Base-by-base conservation (phyloP, 2,797 vertebrate species). In the Picus viridis region DNA sequence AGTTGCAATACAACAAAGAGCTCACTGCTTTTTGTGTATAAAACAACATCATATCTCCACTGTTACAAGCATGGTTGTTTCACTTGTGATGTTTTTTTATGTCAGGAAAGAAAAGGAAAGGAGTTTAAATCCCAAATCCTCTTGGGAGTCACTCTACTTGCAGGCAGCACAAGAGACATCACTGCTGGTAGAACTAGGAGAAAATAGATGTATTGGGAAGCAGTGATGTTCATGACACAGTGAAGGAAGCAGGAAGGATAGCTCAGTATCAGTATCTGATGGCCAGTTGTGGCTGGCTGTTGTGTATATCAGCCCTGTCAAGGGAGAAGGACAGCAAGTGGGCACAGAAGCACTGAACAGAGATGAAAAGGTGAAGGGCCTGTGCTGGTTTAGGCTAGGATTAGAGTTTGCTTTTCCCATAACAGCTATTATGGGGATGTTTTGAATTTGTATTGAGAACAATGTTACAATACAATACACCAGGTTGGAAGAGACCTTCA, bases 141-240 rank as follows among this genome's bases (percentile, higher is more conserved):
- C 13, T 18, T 56, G 30, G 36, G 61, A 65, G 27, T 51, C 36
- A 62, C 23, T 22, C 7, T 2, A 2, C 57, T 16, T 3, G 2
- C 43, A 54, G 53, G 30, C 32, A 59, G 32, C 36, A 62, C 34
- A 61, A 53, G 12, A 69, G 65, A 30, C 10, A 16, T 36, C 18
- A 4, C 34, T 82, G 64, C 39, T 86, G 59, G 20, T 27, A 34
- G 63, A 72, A 73, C 13, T 34, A 69, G 65, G 43, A 91, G 67
- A 16, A 74, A 59, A 1, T 3, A 12, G 73, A 59, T 65, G 53
- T 29, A n/a, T 14, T 87, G 58, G 51, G 65, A 54, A 75, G 1
- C 18, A 16, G 54, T 2, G 53, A 59, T 16, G 61, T 8, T 57
- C 18, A 20, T 6, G 43, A 26, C 32, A 36, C 0, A 1, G 24